These are phyloP conservation scores for Glandiceps talaboti DNA, from an alignment of 53 echinoderm and acorn worm species.

Conservation along the genomic window DNA sequence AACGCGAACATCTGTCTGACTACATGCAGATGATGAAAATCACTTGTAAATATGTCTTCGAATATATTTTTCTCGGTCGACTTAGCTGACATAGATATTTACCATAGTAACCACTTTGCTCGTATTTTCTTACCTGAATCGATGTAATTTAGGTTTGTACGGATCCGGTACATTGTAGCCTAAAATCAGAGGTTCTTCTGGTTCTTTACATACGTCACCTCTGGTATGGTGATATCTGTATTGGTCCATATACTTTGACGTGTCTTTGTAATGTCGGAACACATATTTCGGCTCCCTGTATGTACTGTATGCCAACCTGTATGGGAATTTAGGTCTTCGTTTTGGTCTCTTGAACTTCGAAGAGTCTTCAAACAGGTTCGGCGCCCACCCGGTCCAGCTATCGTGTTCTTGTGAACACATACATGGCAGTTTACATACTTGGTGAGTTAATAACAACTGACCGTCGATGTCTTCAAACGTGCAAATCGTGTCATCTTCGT, in stretches of 20 bases:
- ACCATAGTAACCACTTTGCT: too few species aligned
- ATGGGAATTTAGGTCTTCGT: neutral
- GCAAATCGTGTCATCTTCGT: neutral
- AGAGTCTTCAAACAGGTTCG: neutral
- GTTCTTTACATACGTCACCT: neutral
- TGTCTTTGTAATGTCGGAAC: constrained; percentile 15
- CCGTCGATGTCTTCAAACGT: neutral
- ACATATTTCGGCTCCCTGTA: constrained; percentile 5
- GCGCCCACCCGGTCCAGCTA: neutral
- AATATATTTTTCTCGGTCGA: too few species aligned
- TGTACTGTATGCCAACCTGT: neutral
- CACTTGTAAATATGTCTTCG: too few species aligned
- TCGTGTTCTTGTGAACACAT: neutral
- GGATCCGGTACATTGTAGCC: neutral
- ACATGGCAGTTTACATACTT: neutral
- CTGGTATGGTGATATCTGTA: constrained; percentile 17
- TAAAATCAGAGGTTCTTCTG: neutral
- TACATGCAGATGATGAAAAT: too few species aligned
- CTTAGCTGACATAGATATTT: too few species aligned
- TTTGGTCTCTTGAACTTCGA: neutral
- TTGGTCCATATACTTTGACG: constrained; percentile 20
- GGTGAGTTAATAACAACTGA: neutral
- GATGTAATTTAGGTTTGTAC: neutral
- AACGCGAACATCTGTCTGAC: too few species aligned
- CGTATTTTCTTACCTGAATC: neutral